Conservation (phyloP, 2,888 invertebrate genomes). For the Galeruca laticollis region DNA sequence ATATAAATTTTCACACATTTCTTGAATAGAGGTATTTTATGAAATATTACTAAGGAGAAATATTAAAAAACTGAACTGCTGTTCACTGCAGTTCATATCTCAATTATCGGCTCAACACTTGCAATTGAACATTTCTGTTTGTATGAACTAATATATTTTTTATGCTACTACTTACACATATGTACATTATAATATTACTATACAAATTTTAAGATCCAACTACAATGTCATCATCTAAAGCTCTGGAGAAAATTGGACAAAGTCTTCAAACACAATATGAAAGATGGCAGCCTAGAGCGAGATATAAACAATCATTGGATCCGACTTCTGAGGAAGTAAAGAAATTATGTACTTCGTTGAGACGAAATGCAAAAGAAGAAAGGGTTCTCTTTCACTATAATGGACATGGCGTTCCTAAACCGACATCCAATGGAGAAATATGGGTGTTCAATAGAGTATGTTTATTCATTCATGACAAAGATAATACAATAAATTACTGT, state of each 20-base stretch:
- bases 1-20: too few species aligned
- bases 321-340: constrained; percentile 99
- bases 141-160: constrained; percentile 1
- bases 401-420: constrained; percentile 98
- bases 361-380: constrained; percentile 98
- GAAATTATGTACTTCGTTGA: constrained; percentile 92
- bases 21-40: too few species aligned
- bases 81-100: too few species aligned
- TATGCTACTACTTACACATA: neutral
- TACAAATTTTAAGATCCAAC: constrained; percentile 78
- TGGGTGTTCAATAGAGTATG: constrained; percentile 98
- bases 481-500: too few species aligned
- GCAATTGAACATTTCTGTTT: constrained; percentile 8
- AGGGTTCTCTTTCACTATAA: constrained; percentile 99
- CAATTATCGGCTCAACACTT: too few species aligned
- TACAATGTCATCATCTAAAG: constrained; percentile 89
- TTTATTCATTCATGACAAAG: neutral
- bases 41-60: too few species aligned
- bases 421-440: constrained; percentile 97
- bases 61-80: too few species aligned
- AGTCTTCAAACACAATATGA: constrained; percentile 97
- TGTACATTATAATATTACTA: constrained; percentile 32
- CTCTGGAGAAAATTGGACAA: constrained; percentile 91
- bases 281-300: constrained; percentile 97
- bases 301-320: constrained; percentile 97